Conservation (phyloP, 2,113 vertebrate genomes). For the Thalassarche chlororhynchos region DNA sequence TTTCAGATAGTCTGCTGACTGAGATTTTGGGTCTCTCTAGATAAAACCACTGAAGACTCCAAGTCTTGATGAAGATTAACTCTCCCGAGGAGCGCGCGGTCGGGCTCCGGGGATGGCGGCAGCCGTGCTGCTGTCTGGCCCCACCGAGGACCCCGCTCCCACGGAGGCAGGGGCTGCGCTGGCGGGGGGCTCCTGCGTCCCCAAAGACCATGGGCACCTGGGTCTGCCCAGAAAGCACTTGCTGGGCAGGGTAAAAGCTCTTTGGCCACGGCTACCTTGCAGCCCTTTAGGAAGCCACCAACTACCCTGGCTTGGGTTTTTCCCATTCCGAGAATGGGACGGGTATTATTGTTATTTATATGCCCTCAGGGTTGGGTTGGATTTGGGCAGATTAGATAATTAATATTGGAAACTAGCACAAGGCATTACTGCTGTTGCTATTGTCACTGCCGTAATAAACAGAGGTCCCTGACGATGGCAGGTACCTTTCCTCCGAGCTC, state of each 20-base stretch:
- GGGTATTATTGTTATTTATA: background rate
- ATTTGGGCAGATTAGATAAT: background rate
- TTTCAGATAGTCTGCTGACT: background rate
- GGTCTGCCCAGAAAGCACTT: background rate
- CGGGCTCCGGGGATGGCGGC: background rate
- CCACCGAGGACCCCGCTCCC: background rate
- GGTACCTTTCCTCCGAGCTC: background rate
- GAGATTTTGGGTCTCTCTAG: background rate
- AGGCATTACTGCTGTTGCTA: background rate
- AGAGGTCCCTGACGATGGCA: rapidly evolving
- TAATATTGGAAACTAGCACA: rapidly evolving
- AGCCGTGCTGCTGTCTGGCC: rapidly evolving
- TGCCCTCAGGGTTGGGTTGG: background rate
- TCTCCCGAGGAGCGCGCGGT: background rate
- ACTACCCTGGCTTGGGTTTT: background rate
- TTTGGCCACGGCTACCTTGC: background rate
- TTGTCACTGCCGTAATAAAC: too few relatives aligned
- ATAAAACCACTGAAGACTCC: background rate
- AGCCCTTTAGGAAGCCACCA: background rate
- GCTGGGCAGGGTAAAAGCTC: background rate
- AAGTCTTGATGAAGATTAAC: background rate
- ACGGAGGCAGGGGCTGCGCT: background rate
- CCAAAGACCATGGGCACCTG: background rate
- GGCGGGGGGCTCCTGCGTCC: background rate
- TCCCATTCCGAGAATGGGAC: background rate